phyloP scores from a whole-genome alignment of 2,888 invertebrate genomes.

The Lasioglossum pauxillum region DNA sequence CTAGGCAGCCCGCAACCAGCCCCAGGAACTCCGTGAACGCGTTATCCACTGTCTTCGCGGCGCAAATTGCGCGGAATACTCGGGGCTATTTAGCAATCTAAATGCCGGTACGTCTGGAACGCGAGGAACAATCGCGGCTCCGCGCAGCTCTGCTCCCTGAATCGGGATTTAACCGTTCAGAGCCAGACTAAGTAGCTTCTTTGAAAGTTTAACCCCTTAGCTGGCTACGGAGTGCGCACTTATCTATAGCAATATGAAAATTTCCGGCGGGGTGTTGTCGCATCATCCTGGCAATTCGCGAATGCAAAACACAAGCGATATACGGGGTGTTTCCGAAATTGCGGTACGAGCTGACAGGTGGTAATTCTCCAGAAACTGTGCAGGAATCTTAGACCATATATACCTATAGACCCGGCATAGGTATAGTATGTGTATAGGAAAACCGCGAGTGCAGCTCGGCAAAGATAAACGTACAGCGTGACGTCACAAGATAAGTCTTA shows the following conservation, averaged over 20 bases:
- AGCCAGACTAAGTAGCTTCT: not conserved
- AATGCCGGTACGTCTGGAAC: conserved; percentile 9
- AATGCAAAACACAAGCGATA: not conserved
- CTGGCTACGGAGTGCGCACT: not conserved
- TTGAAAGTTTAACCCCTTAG: not conserved
- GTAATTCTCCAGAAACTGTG: not conserved
- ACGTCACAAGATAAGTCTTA: too few species aligned
- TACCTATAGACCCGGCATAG: too few species aligned
- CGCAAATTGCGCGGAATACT: conserved; percentile 3
- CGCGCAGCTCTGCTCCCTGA: not conserved
- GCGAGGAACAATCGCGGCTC: not conserved
- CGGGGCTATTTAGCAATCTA: conserved; percentile 21
- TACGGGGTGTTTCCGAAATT: not conserved
- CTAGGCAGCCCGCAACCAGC: not conserved
- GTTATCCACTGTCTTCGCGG: conserved; percentile 1
- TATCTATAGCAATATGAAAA: not conserved
- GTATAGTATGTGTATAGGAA: too few species aligned
- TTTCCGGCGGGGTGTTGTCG: not conserved
- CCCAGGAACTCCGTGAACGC: not conserved
- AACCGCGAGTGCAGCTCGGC: too few species aligned
- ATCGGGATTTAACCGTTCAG: not conserved
- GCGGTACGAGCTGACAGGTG: not conserved
- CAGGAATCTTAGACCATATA: too few species aligned
- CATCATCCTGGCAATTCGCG: too few species aligned
- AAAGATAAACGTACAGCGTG: too few species aligned